Base-by-base conservation (phyloP, 2,113 vertebrate genomes). In the Phoxinus phoxinus region DNA sequence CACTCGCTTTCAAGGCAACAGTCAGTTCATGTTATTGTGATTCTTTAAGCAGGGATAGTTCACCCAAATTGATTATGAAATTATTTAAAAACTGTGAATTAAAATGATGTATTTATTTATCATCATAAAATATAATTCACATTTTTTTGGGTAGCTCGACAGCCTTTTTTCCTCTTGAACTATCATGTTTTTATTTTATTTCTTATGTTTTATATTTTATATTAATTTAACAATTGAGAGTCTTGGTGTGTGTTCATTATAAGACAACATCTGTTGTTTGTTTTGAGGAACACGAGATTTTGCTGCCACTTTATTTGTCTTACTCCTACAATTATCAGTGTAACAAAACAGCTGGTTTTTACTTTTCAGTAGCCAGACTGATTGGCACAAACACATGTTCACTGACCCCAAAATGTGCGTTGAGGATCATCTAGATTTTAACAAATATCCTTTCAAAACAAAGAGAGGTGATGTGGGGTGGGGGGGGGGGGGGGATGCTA, bases 261-360 rank as follows among this genome's bases (percentile, higher is more conserved):
- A 46, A 46, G n/a, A 46, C 23, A 0, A 35, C 76, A 79, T 79
- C 56, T 79, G 56, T 41, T 81, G 73, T 82, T 67, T 81, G 21
- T 81, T 86, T 69, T 46, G 37, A 32, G 58, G 77, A 35, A 15
- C n/a, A 56, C 69, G 53, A 48, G 41, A 46, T 25, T 74, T 48
- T 48, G 12, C 72, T 74, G 86, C 87, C 87, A 53, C 81, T 85
- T 82, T 84, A 69, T 89, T 89, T 90, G 81, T 77, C 25, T 4
- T 87, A 58, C 56, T 85, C 35, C 65, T 51, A 25, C 73, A 85
- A 74, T 74, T 8, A 74, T 74, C 23, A 80, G 81, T 88, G 88
- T 76, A 87, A 75, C 81, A 82, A 90, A 93, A 84, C 91, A 88
- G 89, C 88, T 90, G 86, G 78, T 72, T 83, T 83, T 58, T 90